Conservation (phyloP, 1,140 invertebrate genomes). For the Lepidurus packardi region DNA sequence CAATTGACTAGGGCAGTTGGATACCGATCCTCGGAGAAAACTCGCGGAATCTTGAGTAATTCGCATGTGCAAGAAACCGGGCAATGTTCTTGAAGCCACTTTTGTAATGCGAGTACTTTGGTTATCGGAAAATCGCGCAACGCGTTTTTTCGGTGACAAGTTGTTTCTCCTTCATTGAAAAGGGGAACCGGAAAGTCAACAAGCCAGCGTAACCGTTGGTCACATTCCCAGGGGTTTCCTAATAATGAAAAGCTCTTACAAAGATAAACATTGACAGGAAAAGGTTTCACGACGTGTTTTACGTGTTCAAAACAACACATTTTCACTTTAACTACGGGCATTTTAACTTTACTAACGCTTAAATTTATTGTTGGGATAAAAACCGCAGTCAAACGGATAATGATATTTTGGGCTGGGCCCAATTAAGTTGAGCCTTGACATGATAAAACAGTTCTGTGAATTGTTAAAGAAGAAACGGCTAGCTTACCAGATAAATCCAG, state of each 20-base stretch:
- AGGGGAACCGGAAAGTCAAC: not conserved
- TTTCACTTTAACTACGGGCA: too few species aligned
- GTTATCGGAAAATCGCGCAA: constrained; percentile 12
- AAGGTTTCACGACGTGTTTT: too few species aligned
- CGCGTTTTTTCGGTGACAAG: not conserved
- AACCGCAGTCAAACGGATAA: not conserved
- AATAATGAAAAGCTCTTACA: not conserved
- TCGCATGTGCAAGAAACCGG: not conserved
- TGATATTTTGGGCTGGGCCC: not conserved
- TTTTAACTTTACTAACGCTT: too few species aligned
- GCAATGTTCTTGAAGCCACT: not conserved
- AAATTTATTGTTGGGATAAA: not conserved
- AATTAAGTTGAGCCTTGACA: not conserved
- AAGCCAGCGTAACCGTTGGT: not conserved
- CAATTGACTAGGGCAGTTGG: constrained; percentile 4
- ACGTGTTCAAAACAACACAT: too few species aligned
- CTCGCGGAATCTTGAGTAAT: not conserved
- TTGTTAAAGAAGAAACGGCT: not conserved
- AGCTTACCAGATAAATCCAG: not conserved
- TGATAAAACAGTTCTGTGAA: not conserved
- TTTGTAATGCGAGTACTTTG: not conserved
- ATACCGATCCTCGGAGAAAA: not conserved
- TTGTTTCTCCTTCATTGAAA: not conserved
- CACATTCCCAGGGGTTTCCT: constrained; percentile 14
- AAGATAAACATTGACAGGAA: too few species aligned